Evolutionary conservation across 2,113 vertebrate genomes (phyloP).

Genomic region (Thunnus maccoyii): DNA sequence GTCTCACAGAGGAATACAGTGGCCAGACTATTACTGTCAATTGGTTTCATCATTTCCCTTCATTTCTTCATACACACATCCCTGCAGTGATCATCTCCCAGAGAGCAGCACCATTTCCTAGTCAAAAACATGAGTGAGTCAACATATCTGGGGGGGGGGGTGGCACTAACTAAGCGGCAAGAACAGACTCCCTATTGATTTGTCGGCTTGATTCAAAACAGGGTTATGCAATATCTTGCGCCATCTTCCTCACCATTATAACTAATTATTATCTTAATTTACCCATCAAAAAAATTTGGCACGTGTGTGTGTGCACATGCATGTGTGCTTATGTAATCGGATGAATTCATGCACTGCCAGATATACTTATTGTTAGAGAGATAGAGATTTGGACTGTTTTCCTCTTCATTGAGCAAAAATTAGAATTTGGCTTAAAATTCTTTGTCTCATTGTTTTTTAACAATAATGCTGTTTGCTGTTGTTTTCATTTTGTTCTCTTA

Average conservation of each 20-base stretch:
- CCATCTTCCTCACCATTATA: conserved; percentile 51
- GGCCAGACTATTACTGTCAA: conserved; percentile 21
- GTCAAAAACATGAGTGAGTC: conserved; percentile 52
- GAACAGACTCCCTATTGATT: conserved; percentile 72
- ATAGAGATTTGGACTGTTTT: conserved; percentile 40
- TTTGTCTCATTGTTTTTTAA: conserved; percentile 25
- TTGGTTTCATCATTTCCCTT: conserved; percentile 11
- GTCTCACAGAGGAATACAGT: conserved; percentile 31
- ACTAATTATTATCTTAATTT: conserved; percentile 72
- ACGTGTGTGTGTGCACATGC: conserved; percentile 24
- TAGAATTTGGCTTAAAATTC: conserved; percentile 49
- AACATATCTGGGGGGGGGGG: conserved; percentile 44
- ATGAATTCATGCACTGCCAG: conserved; percentile 62
- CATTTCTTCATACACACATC: neutral
- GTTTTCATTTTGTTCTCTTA: neutral
- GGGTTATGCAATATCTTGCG: conserved; percentile 67
- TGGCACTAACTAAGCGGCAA: conserved; percentile 32
- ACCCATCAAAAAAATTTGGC: conserved; percentile 61
- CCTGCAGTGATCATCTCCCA: conserved; percentile 17
- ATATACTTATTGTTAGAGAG: conserved; percentile 62
- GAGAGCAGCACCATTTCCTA: conserved; percentile 16
- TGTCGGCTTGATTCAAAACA: conserved; percentile 55
- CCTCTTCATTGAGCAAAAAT: conserved; percentile 31
- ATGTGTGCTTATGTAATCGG: conserved; percentile 70
- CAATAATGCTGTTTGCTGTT: conserved; percentile 4